phyloP scores from a whole-genome alignment of 2,888 invertebrate species.

The Arge pagana region DNA sequence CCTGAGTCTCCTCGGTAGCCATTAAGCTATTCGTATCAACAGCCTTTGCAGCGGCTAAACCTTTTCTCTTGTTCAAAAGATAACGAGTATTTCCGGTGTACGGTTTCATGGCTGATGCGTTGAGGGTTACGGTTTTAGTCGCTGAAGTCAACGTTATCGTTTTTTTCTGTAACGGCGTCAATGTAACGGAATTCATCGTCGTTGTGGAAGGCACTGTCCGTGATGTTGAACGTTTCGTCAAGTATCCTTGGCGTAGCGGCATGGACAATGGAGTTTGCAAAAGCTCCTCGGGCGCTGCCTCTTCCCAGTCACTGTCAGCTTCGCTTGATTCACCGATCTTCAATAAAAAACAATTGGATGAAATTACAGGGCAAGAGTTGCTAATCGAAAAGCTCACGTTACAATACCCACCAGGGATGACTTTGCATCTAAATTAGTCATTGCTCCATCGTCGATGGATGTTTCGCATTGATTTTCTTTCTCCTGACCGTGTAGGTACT shows the following conservation, averaged over 20 bases:
- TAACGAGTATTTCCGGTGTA: not conserved
- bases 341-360: not conserved
- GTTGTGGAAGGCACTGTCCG: not conserved
- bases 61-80: conserved; percentile 4
- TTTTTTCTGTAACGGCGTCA: conserved; percentile 38
- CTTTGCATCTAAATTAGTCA: too few relatives aligned
- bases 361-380: not conserved
- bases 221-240: conserved; percentile 1
- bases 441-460: not conserved
- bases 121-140: conserved; percentile 44
- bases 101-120: not conserved
- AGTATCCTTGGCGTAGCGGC: not conserved
- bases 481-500: not conserved
- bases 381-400: not conserved
- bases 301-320: not conserved
- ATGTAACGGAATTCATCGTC: not conserved
- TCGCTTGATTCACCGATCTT: conserved; percentile 9
- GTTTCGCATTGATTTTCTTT: not conserved
- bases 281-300: too few relatives aligned
- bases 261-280: too few relatives aligned
- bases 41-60: not conserved
- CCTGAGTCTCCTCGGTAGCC: not conserved
- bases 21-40: not conserved
- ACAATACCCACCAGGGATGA: conserved; percentile 5
- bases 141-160: conserved; percentile 43